Evolutionary conservation across 1,140 invertebrate species (phyloP).

Genomic region (Heliconius himera): DNA sequence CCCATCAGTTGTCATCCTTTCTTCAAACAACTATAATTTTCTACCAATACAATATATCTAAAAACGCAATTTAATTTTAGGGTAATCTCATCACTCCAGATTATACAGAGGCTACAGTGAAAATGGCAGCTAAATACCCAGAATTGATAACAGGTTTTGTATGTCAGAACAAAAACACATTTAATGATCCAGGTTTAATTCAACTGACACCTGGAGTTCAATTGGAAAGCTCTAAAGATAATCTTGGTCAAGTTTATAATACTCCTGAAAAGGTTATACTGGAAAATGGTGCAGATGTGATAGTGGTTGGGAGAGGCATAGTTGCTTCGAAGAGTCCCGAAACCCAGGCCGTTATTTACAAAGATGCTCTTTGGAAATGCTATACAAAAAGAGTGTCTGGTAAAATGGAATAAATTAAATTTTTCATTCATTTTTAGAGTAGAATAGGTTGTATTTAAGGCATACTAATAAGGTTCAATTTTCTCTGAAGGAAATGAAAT

Average conservation of each 20-base stretch:
- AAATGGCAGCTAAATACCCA: constrained; percentile 85
- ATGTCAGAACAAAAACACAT: constrained; percentile 87
- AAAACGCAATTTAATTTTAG: constrained; percentile 46
- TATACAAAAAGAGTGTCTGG: constrained; percentile 82
- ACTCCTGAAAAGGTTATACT: constrained; percentile 90
- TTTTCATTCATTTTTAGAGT: neutral
- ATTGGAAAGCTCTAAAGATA: constrained; percentile 83
- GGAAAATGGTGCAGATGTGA: constrained; percentile 92
- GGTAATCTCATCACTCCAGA: constrained; percentile 89
- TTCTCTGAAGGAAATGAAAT: no score
- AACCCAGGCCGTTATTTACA: constrained; percentile 86
- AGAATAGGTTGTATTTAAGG: neutral
- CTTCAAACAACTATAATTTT: neutral
- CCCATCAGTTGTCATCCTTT: no score
- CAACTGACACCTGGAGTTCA: constrained; percentile 95
- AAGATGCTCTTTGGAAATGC: constrained; percentile 88
- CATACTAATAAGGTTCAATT: no score
- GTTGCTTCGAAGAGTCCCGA: constrained; percentile 85
- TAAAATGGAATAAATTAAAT: constrained; percentile 48
- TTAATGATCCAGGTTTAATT: constrained; percentile 86
- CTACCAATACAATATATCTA: neutral
- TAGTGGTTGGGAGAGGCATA: constrained; percentile 97
- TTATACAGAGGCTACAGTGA: constrained; percentile 87
- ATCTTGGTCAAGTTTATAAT: constrained; percentile 90
- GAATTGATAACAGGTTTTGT: constrained; percentile 91